phyloP scores from a whole-genome alignment of 2,797 vertebrate species.

The Urocyon cinereoargenteus region DNA sequence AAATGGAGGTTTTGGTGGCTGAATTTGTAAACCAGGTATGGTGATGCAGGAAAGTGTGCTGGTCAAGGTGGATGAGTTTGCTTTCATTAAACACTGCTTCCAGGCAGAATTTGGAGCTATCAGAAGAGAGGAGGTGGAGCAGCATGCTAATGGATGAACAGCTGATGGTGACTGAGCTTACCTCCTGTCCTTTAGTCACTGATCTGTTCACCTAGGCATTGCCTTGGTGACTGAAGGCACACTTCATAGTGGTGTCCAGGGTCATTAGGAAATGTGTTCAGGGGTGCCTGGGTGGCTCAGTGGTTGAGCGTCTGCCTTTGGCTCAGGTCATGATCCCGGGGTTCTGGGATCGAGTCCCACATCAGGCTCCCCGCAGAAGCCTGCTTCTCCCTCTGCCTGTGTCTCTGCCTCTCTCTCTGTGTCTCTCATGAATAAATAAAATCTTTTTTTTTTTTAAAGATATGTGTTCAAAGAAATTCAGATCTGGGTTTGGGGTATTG shows the following conservation, averaged over 20 bases:
- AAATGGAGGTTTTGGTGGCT: neutral
- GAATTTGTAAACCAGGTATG: neutral
- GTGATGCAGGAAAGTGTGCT: neutral
- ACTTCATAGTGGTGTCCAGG: neutral
- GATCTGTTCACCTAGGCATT: neutral
- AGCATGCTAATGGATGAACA: neutral
- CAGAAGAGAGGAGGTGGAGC: neutral
- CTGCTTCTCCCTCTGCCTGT: no score
- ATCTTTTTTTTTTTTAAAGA: neutral
- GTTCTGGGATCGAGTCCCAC: no score
- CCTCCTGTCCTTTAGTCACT: neutral
- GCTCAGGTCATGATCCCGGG: no score
- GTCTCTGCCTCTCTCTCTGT: no score
- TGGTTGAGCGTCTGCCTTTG: no score
- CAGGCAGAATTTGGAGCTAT: neutral
- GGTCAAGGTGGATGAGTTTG: neutral
- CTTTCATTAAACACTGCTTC: neutral
- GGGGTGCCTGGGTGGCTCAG: no score
- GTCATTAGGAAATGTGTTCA: neutral
- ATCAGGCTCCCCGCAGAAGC: no score
- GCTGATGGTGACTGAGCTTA: neutral
- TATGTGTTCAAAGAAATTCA: neutral
- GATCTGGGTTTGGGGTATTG: neutral
- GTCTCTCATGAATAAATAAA: no score
- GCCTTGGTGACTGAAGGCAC: neutral